Evolutionary conservation across 2,113 vertebrate species (phyloP).

Genomic region (Cavia aperea): DNA sequence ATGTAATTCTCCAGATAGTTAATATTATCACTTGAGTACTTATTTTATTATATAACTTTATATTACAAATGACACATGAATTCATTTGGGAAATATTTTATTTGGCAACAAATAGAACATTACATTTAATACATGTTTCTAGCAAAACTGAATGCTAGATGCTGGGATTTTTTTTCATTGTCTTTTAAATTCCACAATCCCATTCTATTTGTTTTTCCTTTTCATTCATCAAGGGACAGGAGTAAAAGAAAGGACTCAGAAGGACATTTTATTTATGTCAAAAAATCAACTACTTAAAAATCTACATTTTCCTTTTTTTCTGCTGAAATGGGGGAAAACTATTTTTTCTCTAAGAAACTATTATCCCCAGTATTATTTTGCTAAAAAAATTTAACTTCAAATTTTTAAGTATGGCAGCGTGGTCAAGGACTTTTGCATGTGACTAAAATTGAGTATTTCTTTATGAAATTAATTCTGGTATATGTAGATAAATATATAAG

Average conservation of each 20-base stretch:
- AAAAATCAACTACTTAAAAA: neutral
- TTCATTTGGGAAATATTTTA: conserved; percentile 30
- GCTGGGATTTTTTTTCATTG: neutral
- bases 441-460: neutral
- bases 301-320: neutral
- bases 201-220: neutral
- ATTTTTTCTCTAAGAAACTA: neutral
- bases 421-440: neutral
- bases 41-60: conserved; percentile 16
- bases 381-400: neutral
- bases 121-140: neutral
- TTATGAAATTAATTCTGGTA: neutral
- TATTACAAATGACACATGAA: conserved; percentile 23
- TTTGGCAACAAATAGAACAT: neutral
- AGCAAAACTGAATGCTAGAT: neutral
- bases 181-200: neutral
- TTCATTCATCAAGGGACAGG: neutral
- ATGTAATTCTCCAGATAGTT: neutral
- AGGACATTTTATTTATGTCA: neutral
- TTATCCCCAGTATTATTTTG: neutral
- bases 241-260: neutral
- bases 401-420: neutral
- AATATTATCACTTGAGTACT: neutral
- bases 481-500: neutral
- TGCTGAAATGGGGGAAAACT: neutral